A percentile compares a stretch with the other conserved stretches of the same genome.
phyloP scores from a whole-genome alignment of 2,797 vertebrate species.

The Leuciscus waleckii region DNA sequence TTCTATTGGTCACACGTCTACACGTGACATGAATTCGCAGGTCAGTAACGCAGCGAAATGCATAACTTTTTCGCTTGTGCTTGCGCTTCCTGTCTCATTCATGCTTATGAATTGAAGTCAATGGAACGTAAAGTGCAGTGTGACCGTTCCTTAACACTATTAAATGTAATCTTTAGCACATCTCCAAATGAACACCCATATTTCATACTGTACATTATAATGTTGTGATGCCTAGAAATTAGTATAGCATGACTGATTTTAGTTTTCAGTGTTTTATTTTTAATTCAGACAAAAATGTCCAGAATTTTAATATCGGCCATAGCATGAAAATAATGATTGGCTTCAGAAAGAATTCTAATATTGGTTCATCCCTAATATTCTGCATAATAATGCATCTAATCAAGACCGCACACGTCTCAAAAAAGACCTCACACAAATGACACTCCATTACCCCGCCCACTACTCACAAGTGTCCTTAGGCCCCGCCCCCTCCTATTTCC shows the following conservation, averaged over 20 bases:
- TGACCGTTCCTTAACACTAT: neutral
- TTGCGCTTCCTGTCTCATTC: too few relatives aligned
- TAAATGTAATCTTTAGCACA: neutral
- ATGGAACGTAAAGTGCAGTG: too few relatives aligned
- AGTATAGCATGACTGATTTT: neutral
- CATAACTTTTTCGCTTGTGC: neutral
- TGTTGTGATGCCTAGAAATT: neutral
- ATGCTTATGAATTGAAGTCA: too few relatives aligned
- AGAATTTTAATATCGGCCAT: too few relatives aligned
- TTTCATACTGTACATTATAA: neutral
- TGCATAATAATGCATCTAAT: neutral
- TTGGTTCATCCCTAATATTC: neutral
- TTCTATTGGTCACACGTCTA: neutral
- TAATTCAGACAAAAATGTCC: neutral
- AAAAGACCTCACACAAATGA: neutral
- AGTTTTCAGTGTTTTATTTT: neutral
- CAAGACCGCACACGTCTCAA: neutral
- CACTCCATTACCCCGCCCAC: neutral
- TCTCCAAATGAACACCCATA: neutral
- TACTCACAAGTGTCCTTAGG: neutral
- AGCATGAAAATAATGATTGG: neutral
- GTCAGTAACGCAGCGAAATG: neutral
- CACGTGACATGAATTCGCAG: neutral
- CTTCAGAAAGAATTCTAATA: neutral
- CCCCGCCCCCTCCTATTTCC: neutral